Percentiles rank a stretch among this genome's conserved stretches.
Evolutionary conservation across 2,113 vertebrate species (phyloP).

Genomic region (Rhineura floridana): DNA sequence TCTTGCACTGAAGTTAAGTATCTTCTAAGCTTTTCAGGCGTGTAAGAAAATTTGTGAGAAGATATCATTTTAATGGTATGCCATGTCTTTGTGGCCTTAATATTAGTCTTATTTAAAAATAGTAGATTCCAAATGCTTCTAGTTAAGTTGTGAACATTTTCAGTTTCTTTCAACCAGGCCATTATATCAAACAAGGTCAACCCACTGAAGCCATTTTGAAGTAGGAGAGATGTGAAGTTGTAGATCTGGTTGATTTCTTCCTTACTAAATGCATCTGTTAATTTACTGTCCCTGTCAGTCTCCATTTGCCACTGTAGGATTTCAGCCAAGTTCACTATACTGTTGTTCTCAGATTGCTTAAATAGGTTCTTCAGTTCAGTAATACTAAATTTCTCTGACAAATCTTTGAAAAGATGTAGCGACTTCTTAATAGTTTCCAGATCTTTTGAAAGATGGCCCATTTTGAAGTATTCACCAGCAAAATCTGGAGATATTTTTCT

Average conservation of each 20-base stretch:
- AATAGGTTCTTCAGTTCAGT: slow-evolving; percentile 65
- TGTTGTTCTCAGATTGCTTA: slow-evolving; percentile 60
- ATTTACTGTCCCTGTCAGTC: slow-evolving; percentile 58
- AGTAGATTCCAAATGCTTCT: slow-evolving; percentile 52
- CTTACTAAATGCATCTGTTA: slow-evolving; percentile 58
- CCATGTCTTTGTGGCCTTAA: slow-evolving; percentile 51
- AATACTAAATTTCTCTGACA: slow-evolving; percentile 62
- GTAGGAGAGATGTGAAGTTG: slow-evolving; percentile 61
- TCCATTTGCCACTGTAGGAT: slow-evolving; percentile 62
- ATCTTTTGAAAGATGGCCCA: slow-evolving; percentile 58
- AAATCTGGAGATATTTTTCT: slow-evolving; percentile 63
- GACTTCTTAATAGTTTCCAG: slow-evolving; percentile 60
- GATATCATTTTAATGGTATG: slow-evolving; percentile 56
- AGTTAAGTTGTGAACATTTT: slow-evolving; percentile 47
- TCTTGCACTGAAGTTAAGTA: slow-evolving; percentile 43
- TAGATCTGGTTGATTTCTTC: slow-evolving; percentile 65
- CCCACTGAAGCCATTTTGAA: slow-evolving; percentile 52
- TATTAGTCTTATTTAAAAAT: slow-evolving; percentile 49
- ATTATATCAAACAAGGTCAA: slow-evolving; percentile 54
- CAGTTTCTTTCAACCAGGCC: slow-evolving; percentile 55
- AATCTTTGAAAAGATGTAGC: slow-evolving; percentile 54
- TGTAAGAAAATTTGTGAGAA: background rate
- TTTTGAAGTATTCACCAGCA: slow-evolving; percentile 59
- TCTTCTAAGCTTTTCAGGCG: slow-evolving; percentile 44
- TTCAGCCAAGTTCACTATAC: slow-evolving; percentile 61